Conservation (phyloP, 1,140 invertebrate genomes). For the Antheraea pernyi region DNA sequence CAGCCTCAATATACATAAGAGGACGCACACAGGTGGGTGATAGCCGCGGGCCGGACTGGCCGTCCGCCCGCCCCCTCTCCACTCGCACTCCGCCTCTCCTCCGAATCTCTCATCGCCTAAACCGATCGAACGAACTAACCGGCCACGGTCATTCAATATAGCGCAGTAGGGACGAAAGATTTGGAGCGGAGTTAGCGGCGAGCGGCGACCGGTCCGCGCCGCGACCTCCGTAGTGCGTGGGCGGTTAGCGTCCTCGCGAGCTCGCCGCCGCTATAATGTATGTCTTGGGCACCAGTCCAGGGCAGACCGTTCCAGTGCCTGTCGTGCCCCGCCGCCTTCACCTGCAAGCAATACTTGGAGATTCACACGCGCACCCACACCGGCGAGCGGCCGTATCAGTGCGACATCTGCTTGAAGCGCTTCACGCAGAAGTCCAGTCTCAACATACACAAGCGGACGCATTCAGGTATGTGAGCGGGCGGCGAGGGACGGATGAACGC, state of each 20-base stretch:
- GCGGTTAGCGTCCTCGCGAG: conserved; percentile 62
- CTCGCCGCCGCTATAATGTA: conserved; percentile 74
- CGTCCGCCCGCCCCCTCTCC: conserved; percentile 58
- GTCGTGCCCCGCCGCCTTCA: conserved; percentile 85
- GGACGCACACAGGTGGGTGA: conserved; percentile 84
- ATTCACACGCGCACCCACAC: conserved; percentile 90
- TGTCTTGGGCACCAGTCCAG: conserved; percentile 79
- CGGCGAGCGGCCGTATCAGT: conserved; percentile 86
- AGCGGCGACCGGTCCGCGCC: conserved; percentile 72
- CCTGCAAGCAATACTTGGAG: conserved; percentile 86
- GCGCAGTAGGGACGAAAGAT: conserved; percentile 37
- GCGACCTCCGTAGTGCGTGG: conserved; percentile 68
- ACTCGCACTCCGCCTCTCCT: conserved; percentile 47
- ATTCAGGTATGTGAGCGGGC: conserved; percentile 78
- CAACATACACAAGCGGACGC: conserved; percentile 88
- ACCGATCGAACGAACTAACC: conserved; percentile 7
- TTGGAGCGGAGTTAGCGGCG: conserved; percentile 69
- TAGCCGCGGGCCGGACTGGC: conserved; percentile 67
- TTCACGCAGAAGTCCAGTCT: conserved; percentile 86
- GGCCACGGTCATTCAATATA: conserved; percentile 11
- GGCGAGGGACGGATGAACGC: conserved; percentile 33
- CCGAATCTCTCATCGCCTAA: conserved; percentile 42
- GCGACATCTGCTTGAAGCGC: conserved; percentile 83
- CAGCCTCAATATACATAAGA: conserved; percentile 87
- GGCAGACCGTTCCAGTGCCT: conserved; percentile 86